Evolutionary conservation across 2,888 invertebrate genomes (phyloP).

Genomic region (Gymnocheta viridis): DNA sequence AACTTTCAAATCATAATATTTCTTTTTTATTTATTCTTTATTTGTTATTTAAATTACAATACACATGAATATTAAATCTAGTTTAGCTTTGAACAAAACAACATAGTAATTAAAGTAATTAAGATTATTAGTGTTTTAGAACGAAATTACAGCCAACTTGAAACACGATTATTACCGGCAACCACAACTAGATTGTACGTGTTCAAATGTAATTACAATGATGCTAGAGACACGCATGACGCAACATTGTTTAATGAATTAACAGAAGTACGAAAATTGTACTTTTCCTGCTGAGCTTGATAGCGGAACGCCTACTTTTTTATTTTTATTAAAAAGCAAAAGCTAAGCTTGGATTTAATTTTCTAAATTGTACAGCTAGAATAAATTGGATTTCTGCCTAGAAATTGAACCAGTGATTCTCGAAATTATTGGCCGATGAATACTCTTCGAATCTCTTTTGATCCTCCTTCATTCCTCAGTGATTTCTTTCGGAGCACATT

Average conservation of each 20-base stretch:
- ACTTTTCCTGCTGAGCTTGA: background rate
- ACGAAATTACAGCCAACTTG: slow-evolving; percentile 25
- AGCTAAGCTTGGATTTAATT: too few relatives aligned
- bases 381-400: too few relatives aligned
- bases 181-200: background rate
- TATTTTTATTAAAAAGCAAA: too few relatives aligned
- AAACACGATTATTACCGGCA: background rate
- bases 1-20: background rate
- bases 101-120: slow-evolving; percentile 52
- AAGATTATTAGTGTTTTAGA: slow-evolving; percentile 50
- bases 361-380: too few relatives aligned
- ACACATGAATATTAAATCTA: slow-evolving; percentile 15
- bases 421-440: too few relatives aligned
- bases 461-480: too few relatives aligned
- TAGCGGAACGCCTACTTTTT: too few relatives aligned
- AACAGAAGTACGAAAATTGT: background rate
- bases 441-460: too few relatives aligned
- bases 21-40: background rate
- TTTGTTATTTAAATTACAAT: background rate
- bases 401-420: too few relatives aligned
- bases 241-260: background rate
- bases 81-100: slow-evolving; percentile 11
- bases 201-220: background rate
- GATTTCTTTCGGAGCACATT: too few relatives aligned
- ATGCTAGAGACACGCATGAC: slow-evolving; percentile 36